Conservation (phyloP, 1,140 invertebrate species). For the Pectinophora gossypiella region DNA sequence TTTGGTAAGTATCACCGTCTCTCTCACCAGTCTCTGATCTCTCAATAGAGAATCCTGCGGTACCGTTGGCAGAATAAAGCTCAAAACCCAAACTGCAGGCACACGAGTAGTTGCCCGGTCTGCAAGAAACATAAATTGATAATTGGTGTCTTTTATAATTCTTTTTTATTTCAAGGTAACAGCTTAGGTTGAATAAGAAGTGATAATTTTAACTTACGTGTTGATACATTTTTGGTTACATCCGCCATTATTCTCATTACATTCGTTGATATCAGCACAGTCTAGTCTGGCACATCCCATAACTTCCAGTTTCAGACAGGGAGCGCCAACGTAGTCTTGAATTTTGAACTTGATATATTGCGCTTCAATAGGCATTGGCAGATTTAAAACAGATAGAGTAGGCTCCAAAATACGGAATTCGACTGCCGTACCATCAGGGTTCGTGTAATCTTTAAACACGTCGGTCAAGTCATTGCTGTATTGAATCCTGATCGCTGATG, state of each 20-base stretch:
- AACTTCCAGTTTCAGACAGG: constrained; percentile 93
- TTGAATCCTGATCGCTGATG: constrained; percentile 89
- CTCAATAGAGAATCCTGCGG: constrained; percentile 91
- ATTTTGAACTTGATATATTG: constrained; percentile 92
- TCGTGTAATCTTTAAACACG: constrained; percentile 92
- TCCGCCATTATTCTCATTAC: constrained; percentile 90
- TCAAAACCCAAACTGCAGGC: constrained; percentile 95
- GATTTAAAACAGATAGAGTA: constrained; percentile 90
- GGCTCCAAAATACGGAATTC: constrained; percentile 93
- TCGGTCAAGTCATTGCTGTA: constrained; percentile 94
- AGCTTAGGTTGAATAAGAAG: no score
- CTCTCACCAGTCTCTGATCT: constrained; percentile 89
- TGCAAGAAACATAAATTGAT: constrained; percentile 44
- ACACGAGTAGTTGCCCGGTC: constrained; percentile 90
- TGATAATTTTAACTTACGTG: constrained; percentile 78
- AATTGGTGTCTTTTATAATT: no score
- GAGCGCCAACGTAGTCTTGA: constrained; percentile 91
- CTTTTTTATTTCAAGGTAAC: no score
- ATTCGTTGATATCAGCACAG: constrained; percentile 96
- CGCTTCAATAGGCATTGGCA: constrained; percentile 94
- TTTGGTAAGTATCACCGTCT: constrained; percentile 91
- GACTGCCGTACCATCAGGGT: constrained; percentile 93
- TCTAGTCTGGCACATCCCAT: constrained; percentile 95
- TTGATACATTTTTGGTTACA: constrained; percentile 97
- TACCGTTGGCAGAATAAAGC: constrained; percentile 92